Base-by-base conservation (phyloP, 2,888 invertebrate genomes). In the Drosophila tripunctata region DNA sequence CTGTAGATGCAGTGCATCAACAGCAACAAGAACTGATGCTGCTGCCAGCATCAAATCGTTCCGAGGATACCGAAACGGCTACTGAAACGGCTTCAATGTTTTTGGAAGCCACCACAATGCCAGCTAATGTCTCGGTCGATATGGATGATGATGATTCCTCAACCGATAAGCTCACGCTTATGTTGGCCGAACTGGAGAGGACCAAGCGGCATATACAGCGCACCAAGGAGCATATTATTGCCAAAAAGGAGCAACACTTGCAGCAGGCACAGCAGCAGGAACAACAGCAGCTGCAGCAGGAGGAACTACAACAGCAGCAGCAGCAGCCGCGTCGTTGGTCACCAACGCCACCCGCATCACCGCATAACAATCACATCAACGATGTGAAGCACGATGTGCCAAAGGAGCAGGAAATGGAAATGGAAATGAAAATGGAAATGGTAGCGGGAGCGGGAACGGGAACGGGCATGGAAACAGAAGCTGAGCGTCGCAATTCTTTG, bases 131-230 rank as follows among this genome's bases (percentile, higher is more conserved):
- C 10, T 36, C 35, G 8, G 4, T 27, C 8, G 51, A 61, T 7
- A 2, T 41, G 14, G 35, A 60, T 4, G 63, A 58, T 1, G 54
- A 58, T 4, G 87, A 89, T 30, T 84, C 79, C 15, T 61, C 88
- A 2, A 75, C 81, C 31, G 70, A 80, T 0, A 87, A 81, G 62
- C 47, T 90, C n/a, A 82, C 72, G 8, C 78, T 85, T 2, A 88
- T 90, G 3, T 61, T 90, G 36, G 86, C 89, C 15, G 91, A 90
- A 69, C 85, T 90, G 17, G 90, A 90, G 65, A 89, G 88, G 27
- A 90, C 90, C 8, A 89, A 90, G 66, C 30, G 85, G 57, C 89
- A 90, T 45, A 90, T 90, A 45, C 69, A 85, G 36, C 88, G 88
- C 10, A 89, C 90, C 10, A 90, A 89, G 56, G 89, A 90, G 8